These are phyloP conservation scores for Semotilus atromaculatus DNA, from an alignment of 2,797 vertebrate genomes.

Conservation along the genomic window DNA sequence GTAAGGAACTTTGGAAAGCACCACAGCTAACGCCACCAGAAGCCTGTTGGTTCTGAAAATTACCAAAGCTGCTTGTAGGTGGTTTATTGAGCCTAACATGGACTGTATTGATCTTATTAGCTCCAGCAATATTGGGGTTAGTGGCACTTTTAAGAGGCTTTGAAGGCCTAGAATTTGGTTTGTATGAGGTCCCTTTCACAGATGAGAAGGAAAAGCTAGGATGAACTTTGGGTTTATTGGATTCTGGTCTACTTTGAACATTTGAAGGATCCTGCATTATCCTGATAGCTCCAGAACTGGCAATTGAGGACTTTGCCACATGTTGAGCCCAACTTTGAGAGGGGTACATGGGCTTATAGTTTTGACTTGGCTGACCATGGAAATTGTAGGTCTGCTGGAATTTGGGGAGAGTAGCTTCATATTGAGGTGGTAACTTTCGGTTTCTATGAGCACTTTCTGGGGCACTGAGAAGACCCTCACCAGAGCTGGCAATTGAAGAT, in stretches of 20 bases:
- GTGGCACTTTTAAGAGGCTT: not conserved
- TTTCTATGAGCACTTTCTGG: not conserved
- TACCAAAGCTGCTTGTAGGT: not conserved
- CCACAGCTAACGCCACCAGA: not conserved
- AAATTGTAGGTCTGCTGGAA: not conserved
- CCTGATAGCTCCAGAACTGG: conserved; percentile 15
- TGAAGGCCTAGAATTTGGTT: not conserved
- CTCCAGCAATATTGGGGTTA: not conserved
- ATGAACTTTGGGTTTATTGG: not conserved
- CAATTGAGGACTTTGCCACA: not conserved
- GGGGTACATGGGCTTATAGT: not conserved
- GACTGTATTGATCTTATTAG: not conserved
- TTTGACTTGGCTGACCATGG: not conserved
- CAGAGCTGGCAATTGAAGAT: not conserved
- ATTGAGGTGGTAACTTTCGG: not conserved
- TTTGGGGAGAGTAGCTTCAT: not conserved
- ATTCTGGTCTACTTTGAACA: not conserved
- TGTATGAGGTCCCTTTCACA: not conserved
- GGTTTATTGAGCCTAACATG: conserved; percentile 11
- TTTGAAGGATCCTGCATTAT: not conserved
- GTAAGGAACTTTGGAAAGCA: not conserved
- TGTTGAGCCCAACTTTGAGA: not conserved
- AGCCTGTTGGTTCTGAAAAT: not conserved
- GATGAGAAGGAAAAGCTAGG: not conserved
- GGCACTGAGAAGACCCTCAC: not conserved